Percentiles rank a stretch among this genome's conserved stretches.
phyloP scores from a whole-genome alignment of 1,140 invertebrate genomes.

The Tigriopus japonicus region DNA sequence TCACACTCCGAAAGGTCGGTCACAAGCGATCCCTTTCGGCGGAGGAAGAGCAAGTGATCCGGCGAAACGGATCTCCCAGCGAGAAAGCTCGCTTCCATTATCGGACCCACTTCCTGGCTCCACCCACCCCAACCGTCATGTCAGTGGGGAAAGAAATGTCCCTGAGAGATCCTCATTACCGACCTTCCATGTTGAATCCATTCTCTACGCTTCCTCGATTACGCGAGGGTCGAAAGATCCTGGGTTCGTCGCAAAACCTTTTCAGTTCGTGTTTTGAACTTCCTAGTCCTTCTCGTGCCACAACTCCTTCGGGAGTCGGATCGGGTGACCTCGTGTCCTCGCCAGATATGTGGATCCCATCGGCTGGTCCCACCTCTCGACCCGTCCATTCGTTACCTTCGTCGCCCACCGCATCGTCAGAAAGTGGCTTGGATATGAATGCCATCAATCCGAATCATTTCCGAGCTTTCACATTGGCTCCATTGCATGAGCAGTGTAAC shows the following conservation, averaged over 20 bases:
- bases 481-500: no score
- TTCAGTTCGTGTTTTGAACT: slow-evolving; percentile 57
- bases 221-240: slow-evolving; percentile 28
- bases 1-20: slow-evolving; percentile 16
- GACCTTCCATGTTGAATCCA: slow-evolving; percentile 32
- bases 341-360: neutral
- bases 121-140: slow-evolving; percentile 23
- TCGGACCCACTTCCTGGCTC: neutral
- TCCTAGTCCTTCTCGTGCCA: slow-evolving; percentile 31
- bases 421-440: slow-evolving; percentile 14
- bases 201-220: slow-evolving; percentile 44
- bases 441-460: neutral
- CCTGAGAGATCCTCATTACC: slow-evolving; percentile 52
- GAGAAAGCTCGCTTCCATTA: slow-evolving; percentile 50
- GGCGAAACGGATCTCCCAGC: slow-evolving; percentile 30
- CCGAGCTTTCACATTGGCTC: no score
- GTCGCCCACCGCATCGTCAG: slow-evolving; percentile 14
- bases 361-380: neutral
- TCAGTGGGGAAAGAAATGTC: slow-evolving; percentile 47
- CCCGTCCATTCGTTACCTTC: slow-evolving; percentile 13
- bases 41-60: slow-evolving; percentile 13
- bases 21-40: slow-evolving; percentile 42
- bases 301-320: slow-evolving; percentile 4
- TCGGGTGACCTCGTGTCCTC: neutral
- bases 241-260: slow-evolving; percentile 26